Evolutionary conservation across 2,113 vertebrate genomes (phyloP).

Genomic region (Embiotoca jacksoni): DNA sequence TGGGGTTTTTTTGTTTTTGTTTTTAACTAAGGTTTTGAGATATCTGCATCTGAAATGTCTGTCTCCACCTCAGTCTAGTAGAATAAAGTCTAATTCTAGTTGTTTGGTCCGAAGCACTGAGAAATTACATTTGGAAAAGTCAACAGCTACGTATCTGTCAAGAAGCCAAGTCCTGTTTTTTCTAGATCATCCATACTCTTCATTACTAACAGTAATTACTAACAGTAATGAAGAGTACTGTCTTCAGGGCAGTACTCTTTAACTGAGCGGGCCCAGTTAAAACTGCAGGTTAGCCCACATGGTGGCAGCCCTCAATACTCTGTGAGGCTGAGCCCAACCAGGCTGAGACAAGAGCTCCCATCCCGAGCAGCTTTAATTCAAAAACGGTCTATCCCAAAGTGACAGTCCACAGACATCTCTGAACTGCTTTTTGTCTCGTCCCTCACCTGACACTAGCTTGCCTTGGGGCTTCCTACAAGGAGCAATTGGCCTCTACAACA

Average conservation of each 20-base stretch:
- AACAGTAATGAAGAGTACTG: no score
- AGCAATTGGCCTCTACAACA: background rate
- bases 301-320: background rate
- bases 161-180: background rate
- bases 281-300: background rate
- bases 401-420: conserved; percentile 14
- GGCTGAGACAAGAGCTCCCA: background rate
- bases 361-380: background rate
- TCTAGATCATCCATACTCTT: background rate
- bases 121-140: conserved; percentile 3
- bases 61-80: background rate
- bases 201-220: background rate
- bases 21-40: background rate
- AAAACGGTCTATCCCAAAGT: background rate
- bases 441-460: conserved; percentile 2
- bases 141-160: background rate
- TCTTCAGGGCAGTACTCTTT: background rate
- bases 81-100: background rate
- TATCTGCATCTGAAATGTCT: background rate
- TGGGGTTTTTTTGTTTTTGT: background rate
- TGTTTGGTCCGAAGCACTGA: background rate
- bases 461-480: conserved; percentile 6
- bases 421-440: conserved; percentile 3
- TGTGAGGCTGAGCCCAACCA: background rate
- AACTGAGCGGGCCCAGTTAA: background rate